phyloP scores from a whole-genome alignment of 2,113 vertebrate species.

The Ursus arctos region DNA sequence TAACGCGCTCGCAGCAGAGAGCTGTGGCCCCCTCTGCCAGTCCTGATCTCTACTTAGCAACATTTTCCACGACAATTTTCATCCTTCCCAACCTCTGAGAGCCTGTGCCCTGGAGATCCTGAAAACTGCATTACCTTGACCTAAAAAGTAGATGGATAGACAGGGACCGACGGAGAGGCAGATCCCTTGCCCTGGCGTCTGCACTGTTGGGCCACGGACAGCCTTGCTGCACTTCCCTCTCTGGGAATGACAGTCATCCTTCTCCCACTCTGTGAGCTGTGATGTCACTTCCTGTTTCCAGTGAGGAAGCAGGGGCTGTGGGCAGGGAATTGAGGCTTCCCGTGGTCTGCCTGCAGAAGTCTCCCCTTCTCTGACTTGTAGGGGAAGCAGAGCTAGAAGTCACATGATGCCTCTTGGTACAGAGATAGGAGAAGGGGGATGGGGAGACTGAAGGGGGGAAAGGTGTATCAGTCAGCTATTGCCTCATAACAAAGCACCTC shows the following conservation, averaged over 20 bases:
- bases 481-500: accelerated
- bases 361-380: not conserved
- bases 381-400: not conserved
- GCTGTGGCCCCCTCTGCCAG: not conserved
- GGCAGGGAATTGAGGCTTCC: not conserved
- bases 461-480: not conserved
- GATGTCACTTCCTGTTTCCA: not conserved
- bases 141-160: not conserved
- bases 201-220: not conserved
- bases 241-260: accelerated
- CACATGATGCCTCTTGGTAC: not conserved
- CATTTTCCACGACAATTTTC: not conserved
- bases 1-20: conserved; percentile 63
- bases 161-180: not conserved
- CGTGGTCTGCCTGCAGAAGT: no score
- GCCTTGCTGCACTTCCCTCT: accelerated
- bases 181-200: accelerated
- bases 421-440: accelerated
- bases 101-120: not conserved
- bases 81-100: not conserved
- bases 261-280: not conserved
- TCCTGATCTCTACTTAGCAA: not conserved
- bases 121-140: not conserved
- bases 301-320: not conserved
- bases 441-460: no score